Base-by-base conservation (phyloP, 1,140 invertebrate species). In the Eumeta japonica region DNA sequence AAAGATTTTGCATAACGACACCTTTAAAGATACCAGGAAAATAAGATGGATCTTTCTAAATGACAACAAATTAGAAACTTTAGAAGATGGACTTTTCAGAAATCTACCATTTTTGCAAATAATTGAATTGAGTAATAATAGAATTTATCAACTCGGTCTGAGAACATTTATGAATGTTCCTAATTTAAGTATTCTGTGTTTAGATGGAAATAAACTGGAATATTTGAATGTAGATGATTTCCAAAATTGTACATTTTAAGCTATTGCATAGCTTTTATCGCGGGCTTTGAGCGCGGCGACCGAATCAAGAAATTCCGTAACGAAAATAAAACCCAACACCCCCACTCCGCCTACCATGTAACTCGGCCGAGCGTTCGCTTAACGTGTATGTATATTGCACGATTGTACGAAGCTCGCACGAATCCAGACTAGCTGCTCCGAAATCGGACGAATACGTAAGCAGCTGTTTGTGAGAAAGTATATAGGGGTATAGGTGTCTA, bases 81-180 rank as follows among this genome's bases (percentile, higher is more conserved):
- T 94, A 10, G 81, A 86, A n/a, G 83, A 87, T 31, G 80, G 81
- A 0, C 63, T 90, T 1, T 94, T 94, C 51, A 79, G 79, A n/a
- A 83, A 90, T 44, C 57, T 94, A 36, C 76, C 66, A 0, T 85
- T 80, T 43, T 65, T 94, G 1, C 87, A 89, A 45, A 87, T 81
- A 35, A 81, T 95, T 3, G 82, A 87, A 29, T 60, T 94, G 32
- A 85, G 83, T 10, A 77, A 89, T 43, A 93, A 92, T 60, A 68
- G 77, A 35, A 68, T 94, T 9, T 68, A 81, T 2, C 63, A 75
- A 12, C 81, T 94, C 10, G 83, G 81, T 3, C 66, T 83, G 5
- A 82, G 82, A 20, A 82, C 87, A 0, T 93, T 93, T 48, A 68
- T 76, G n/a, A 81, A 87, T 33, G 66, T 88, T 2, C 79, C 83